These are phyloP conservation scores for Chrysolina oricalcia DNA, from an alignment of 2,888 invertebrate species.

Conservation along the genomic window DNA sequence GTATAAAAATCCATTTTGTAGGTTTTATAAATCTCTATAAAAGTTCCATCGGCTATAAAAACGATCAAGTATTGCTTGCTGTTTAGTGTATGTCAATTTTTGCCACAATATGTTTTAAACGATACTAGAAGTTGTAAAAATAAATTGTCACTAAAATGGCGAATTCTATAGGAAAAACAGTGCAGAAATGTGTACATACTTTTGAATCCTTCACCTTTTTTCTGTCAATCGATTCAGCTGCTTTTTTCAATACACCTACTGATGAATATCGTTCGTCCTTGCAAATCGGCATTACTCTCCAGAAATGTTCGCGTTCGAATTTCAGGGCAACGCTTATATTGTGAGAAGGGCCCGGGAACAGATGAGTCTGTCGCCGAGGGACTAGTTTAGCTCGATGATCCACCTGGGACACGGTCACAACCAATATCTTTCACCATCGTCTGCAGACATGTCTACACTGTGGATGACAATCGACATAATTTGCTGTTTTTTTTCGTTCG, in stretches of 20 bases:
- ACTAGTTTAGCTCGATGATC: constrained; percentile 64
- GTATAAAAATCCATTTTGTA: no score
- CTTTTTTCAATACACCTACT: background rate
- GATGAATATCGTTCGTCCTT: background rate
- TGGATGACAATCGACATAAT: constrained; percentile 5
- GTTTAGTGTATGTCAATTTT: no score
- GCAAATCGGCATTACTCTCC: background rate
- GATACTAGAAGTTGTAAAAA: no score
- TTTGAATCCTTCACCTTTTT: no score
- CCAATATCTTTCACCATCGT: constrained; percentile 61
- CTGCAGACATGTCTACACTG: constrained; percentile 54
- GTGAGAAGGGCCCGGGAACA: constrained; percentile 55
- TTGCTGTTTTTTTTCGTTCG: background rate
- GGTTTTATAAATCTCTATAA: no score
- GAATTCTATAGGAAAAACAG: background rate
- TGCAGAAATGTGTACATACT: background rate
- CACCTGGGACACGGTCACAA: constrained; percentile 65
- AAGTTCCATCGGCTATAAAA: no score
- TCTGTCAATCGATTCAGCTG: no score
- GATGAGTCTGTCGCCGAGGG: constrained; percentile 64
- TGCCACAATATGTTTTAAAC: no score
- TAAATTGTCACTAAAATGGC: background rate
- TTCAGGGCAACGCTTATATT: constrained; percentile 44
- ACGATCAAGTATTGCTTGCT: no score
- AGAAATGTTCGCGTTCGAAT: constrained; percentile 25